A percentile compares a stretch with the other conserved stretches of the same genome.
phyloP scores from a whole-genome alignment of 1,140 invertebrate genomes.

The Tribolium castaneum region DNA sequence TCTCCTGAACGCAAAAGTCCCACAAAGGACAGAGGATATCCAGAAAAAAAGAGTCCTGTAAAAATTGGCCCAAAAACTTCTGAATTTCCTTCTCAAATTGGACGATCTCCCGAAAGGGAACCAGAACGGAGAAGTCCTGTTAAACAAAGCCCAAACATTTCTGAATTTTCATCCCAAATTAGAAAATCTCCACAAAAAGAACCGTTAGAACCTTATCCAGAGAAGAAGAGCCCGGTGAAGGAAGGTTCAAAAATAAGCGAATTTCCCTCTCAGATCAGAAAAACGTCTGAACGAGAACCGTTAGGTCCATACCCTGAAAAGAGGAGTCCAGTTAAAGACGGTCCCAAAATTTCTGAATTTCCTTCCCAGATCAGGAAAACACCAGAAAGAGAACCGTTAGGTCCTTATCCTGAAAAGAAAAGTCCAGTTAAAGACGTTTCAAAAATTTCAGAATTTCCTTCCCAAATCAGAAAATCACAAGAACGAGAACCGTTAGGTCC shows the following conservation, averaged over 20 bases:
- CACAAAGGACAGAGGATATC: conserved; percentile 26
- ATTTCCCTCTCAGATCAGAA: conserved; percentile 43
- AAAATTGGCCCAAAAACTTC: conserved; percentile 30
- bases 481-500: conserved; percentile 44
- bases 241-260: conserved; percentile 36
- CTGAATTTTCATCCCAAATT: conserved; percentile 50
- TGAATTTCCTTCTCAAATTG: conserved; percentile 41
- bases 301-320: conserved; percentile 36
- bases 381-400: conserved; percentile 46
- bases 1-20: background rate
- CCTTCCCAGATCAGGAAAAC: conserved; percentile 38
- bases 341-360: conserved; percentile 32
- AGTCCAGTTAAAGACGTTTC: conserved; percentile 37
- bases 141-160: conserved; percentile 39
- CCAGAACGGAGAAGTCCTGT: conserved; percentile 31
- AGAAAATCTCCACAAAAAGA: conserved; percentile 44
- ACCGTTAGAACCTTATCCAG: conserved; percentile 41
- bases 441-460: conserved; percentile 48
- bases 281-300: conserved; percentile 40
- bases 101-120: conserved; percentile 43
- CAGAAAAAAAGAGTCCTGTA: conserved; percentile 35
- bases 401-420: conserved; percentile 46
- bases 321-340: background rate
- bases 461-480: conserved; percentile 39
- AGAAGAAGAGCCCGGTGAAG: conserved; percentile 44